Conservation (phyloP, 2,888 invertebrate species). For the Serrognathus titanus region DNA sequence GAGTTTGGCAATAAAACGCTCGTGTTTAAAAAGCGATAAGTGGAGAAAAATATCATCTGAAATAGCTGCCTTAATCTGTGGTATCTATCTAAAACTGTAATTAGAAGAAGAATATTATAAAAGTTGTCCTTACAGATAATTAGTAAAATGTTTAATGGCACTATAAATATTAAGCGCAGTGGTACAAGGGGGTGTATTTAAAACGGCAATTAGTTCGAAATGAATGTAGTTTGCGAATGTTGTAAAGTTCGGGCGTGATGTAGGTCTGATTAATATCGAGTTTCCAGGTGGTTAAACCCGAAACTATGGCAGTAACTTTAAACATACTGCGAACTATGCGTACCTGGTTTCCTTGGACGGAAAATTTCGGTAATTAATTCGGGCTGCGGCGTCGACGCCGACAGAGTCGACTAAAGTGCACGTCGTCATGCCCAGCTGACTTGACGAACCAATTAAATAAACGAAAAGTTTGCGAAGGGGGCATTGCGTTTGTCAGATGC, state of each 20-base stretch:
- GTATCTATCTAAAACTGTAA: no score
- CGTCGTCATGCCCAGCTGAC: conserved; percentile 22
- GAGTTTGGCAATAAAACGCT: no score
- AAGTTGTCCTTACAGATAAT: no score
- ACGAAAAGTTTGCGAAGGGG: conserved; percentile 18
- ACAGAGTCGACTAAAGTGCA: conserved; percentile 22
- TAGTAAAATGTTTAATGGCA: not conserved
- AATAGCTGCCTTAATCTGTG: no score
- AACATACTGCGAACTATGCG: conserved; percentile 37
- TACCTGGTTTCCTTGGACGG: conserved; percentile 27
- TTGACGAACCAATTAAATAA: conserved; percentile 30
- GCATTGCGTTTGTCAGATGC: conserved; percentile 20
- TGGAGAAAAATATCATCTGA: no score
- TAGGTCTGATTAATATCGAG: conserved; percentile 41
- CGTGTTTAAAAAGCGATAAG: no score
- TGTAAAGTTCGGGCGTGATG: conserved; percentile 22
- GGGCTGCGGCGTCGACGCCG: conserved; percentile 6
- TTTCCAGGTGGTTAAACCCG: conserved; percentile 35
- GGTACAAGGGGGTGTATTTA: not conserved
- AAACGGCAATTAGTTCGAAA: conserved; percentile 11
- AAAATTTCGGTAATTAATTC: conserved; percentile 26
- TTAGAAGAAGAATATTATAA: no score
- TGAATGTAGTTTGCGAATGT: conserved; percentile 9
- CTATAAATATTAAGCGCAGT: not conserved
- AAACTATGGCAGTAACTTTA: conserved; percentile 40